Evolutionary conservation across 2,888 invertebrate genomes (phyloP), one percentile per base, ranked within the genome.

Genomic region (Tenthredo notha): DNA sequence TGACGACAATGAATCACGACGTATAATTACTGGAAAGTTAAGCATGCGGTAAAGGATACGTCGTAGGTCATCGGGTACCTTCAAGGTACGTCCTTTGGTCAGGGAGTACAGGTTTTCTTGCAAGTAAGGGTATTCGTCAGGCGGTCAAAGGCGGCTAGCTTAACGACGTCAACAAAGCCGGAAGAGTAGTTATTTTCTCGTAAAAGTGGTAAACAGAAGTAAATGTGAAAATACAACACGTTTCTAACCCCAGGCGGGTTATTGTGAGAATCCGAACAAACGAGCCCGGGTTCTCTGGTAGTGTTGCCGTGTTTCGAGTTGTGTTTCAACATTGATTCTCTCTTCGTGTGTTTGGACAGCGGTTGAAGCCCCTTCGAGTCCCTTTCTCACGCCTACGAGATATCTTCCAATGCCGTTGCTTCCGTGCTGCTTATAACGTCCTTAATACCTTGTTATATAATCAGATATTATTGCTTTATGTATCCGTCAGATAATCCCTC

Each of bases 251-350:
- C 61, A 12, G 47, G 43, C 40, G 67, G 83, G 67, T 83, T 54
- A 83, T 83, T 83, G 83, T 83, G 83, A 83, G 83, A 83, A 83
- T 83, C 83, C 70, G 67, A 50, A 83, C 67, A 47, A 83, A 70
- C 83, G 83, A 83, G 83, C 65, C 29, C 83, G n/a, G 50, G 83
- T 67, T 67, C 83, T 29, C 70, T 50, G 54, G 85, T 85, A 85
- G 85, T 77, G 85, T 78, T 65, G 83, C 83, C 82, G 85, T 82
- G 85, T 80, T 82, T 85, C 85, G 85, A 85, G 85, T 85, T 85
- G 85, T 85, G 85, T 85, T 85, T 85, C 85, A 85, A 85, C 85
- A 85, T 85, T 82, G 85, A 85, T 85, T 85, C 85, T 82, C 61
- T 70, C 84, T 78, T 50, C 43, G 50, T 72, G 80, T 85, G 72